Evolutionary conservation across 2,888 invertebrate genomes (phyloP).

Genomic region (Ommatoiulus sabulosus): DNA sequence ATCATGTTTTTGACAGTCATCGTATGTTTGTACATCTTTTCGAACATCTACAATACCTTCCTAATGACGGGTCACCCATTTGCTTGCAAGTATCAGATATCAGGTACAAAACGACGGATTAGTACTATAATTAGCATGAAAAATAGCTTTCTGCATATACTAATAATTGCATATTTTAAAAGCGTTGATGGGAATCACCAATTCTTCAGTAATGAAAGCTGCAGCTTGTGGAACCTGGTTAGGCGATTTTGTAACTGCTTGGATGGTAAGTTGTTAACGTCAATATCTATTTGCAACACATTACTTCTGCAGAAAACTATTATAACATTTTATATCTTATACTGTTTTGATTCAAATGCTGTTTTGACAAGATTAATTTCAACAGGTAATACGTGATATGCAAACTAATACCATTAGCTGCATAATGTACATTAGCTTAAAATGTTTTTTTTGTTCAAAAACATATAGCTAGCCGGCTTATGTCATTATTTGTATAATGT

Average conservation of each 20-base stretch:
- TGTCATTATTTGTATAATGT: too few species aligned
- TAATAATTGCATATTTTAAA: background rate
- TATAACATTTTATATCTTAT: too few species aligned
- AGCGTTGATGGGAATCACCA: slow-evolving; percentile 53
- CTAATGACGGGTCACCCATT: slow-evolving; percentile 67
- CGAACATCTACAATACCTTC: slow-evolving; percentile 69
- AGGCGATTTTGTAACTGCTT: slow-evolving; percentile 71
- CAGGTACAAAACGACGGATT: slow-evolving; percentile 20
- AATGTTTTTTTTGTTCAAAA: too few species aligned
- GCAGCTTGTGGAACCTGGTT: slow-evolving; percentile 72
- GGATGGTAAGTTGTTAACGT: slow-evolving; percentile 67
- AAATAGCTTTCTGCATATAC: background rate
- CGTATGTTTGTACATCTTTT: slow-evolving; percentile 69
- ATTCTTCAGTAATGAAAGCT: slow-evolving; percentile 68
- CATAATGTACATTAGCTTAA: too few species aligned
- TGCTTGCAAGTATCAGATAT: slow-evolving; percentile 67
- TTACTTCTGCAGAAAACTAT: too few species aligned
- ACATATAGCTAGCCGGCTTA: too few species aligned
- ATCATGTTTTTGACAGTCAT: slow-evolving; percentile 70
- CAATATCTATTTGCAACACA: too few species aligned
- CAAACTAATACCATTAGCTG: too few species aligned
- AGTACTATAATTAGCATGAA: background rate
- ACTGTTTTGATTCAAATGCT: too few species aligned
- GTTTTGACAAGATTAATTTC: too few species aligned
- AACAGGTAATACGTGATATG: too few species aligned